Base-by-base conservation (phyloP, 1,140 invertebrate genomes). In the Drosophila dunni region DNA sequence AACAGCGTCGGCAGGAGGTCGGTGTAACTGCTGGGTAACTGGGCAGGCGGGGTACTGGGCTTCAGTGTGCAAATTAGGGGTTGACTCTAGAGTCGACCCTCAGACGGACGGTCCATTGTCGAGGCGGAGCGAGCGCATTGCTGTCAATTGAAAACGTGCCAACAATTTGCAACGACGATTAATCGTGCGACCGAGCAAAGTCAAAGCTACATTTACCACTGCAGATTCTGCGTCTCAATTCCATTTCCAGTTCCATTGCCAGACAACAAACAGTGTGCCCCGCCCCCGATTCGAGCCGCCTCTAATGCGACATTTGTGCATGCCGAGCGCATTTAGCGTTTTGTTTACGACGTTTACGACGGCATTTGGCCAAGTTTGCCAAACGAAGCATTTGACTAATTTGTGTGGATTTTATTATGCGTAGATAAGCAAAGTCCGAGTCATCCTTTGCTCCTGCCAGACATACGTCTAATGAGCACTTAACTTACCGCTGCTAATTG, bases 131-230 rank as follows among this genome's bases (percentile, higher is more conserved):
- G 68, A 56, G 61, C 67, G 71, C 73, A 76, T 70, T 75, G 74
- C 78, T 91, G 90, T 91, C 85, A 91, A 91, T 91, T 91, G 90
- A 91, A 91, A 91, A 91, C 90, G 90, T 91, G 90, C 90, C 90
- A 91, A 91, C 90, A 91, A 91, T 91, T 91, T 91, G 90, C 90
- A 91, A 91, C 82, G 90, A 90, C 90, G 85, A 91, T 91, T 91
- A 91, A 91, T 91, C 84, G 90, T 91, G 77, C 77, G 68, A 86
- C 71, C 75, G 70, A 89, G 69, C 72, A 88, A 75, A 69, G 77
- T 70, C 79, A 65, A 58, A 74, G 83, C 64, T 75, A 46, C 65
- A 76, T 48, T 65, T 75, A 51, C 46, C 48, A 48, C 50, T 11
- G 51, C 44, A 46, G 34, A 17, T 40, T n/a, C 45, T 11, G 6